These are phyloP conservation scores for Pomatorhinus ruficollis DNA, from an alignment of 2,113 vertebrate genomes.

Conservation along the genomic window DNA sequence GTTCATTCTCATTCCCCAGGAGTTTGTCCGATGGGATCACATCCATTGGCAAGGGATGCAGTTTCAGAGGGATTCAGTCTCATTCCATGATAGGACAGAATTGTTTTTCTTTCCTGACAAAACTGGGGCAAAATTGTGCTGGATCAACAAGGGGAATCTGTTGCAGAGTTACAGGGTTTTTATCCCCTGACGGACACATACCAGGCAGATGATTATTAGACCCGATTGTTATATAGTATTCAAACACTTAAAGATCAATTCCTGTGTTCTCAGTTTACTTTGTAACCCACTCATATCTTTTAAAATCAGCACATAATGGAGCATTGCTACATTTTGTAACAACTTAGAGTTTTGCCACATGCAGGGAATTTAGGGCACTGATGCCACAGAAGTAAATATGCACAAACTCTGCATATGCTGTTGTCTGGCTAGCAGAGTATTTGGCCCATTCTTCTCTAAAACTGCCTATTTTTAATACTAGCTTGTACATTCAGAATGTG, in stretches of 20 bases:
- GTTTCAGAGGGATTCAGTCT: neutral
- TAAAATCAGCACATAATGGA: neutral
- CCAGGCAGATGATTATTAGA: neutral
- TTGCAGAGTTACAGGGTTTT: neutral
- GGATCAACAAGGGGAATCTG: neutral
- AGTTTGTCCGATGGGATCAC: rapidly evolving
- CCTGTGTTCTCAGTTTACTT: neutral
- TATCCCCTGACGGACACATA: neutral
- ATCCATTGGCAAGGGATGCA: neutral
- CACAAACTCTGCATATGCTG: neutral
- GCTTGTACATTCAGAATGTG: neutral
- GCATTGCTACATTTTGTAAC: neutral
- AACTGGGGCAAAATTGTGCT: neutral
- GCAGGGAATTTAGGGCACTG: neutral
- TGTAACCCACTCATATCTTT: neutral
- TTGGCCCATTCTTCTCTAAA: neutral
- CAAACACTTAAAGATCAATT: neutral
- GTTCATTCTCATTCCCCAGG: neutral
- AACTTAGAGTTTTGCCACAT: neutral
- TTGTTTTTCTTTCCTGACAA: neutral
- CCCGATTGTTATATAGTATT: neutral
- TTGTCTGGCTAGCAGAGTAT: neutral
- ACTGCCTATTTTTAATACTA: neutral
- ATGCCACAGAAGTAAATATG: neutral
- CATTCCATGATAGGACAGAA: neutral